Evolutionary conservation across 1,140 invertebrate genomes (phyloP).

Genomic region (Eulimnadia texana): DNA sequence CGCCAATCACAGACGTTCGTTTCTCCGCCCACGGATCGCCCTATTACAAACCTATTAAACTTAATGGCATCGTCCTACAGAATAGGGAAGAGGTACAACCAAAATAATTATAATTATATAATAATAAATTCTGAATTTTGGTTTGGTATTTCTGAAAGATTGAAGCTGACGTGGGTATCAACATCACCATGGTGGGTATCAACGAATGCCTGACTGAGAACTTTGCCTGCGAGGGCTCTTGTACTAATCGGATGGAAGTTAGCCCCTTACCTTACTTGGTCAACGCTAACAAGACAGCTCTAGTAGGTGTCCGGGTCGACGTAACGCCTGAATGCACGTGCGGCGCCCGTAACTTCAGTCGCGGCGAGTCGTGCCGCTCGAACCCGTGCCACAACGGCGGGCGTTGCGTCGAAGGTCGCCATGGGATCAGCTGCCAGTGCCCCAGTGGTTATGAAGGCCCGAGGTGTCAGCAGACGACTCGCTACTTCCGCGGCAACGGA

Average conservation of each 20-base stretch:
- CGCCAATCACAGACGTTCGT: conserved; percentile 78
- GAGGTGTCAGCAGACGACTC: conserved; percentile 84
- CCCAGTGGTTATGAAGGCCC: conserved; percentile 82
- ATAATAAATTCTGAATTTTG: conserved; percentile 11
- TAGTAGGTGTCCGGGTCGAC: conserved; percentile 81
- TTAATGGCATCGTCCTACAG: conserved; percentile 88
- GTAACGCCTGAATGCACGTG: conserved; percentile 81
- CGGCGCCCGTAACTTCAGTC: conserved; percentile 75
- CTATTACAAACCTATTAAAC: conserved; percentile 82
- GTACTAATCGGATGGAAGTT: conserved; percentile 67
- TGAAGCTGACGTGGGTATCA: conserved; percentile 80
- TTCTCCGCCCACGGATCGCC: conserved; percentile 91
- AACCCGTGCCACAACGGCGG: conserved; percentile 91
- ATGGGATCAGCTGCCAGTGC: conserved; percentile 75
- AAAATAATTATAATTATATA: background rate
- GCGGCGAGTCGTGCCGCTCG: conserved; percentile 71
- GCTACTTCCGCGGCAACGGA: conserved; percentile 80
- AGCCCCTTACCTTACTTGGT: conserved; percentile 83
- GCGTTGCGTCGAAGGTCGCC: conserved; percentile 73
- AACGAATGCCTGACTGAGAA: conserved; percentile 93
- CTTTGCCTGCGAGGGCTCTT: conserved; percentile 87
- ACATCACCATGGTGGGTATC: conserved; percentile 94
- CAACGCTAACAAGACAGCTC: conserved; percentile 87
- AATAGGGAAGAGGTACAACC: conserved; percentile 61
- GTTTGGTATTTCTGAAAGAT: conserved; percentile 40